Evolutionary conservation across 2,888 invertebrate species (phyloP).

Genomic region (Stenodema calcarata): DNA sequence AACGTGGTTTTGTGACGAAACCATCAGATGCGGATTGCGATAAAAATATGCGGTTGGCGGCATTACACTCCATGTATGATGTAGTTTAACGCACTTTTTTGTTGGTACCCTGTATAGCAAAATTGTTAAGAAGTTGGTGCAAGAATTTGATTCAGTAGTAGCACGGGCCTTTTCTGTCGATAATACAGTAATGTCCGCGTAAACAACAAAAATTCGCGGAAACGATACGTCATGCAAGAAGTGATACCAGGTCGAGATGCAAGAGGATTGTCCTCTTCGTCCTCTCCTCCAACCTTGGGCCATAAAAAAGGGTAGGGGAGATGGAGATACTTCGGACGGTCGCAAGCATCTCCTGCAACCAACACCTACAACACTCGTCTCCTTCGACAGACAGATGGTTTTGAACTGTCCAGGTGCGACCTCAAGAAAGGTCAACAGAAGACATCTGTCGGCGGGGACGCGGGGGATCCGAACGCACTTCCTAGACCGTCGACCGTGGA

Average conservation of each 20-base stretch:
- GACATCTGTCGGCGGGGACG: slow-evolving; percentile 20
- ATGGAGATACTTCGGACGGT: not conserved
- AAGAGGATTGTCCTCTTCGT: not conserved
- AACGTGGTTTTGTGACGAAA: too few relatives aligned
- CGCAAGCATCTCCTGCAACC: not conserved
- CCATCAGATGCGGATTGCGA: too few relatives aligned
- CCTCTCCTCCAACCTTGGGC: not conserved
- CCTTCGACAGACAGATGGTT: slow-evolving; percentile 38
- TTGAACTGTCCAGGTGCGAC: slow-evolving; percentile 40
- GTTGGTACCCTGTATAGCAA: too few relatives aligned
- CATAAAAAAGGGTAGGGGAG: not conserved
- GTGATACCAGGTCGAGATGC: not conserved
- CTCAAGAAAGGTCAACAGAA: slow-evolving; percentile 34
- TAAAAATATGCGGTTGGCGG: too few relatives aligned
- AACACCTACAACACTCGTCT: not conserved
- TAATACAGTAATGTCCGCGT: too few relatives aligned
- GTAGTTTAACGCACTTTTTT: too few relatives aligned
- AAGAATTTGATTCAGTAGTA: too few relatives aligned
- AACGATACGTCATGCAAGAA: too few relatives aligned
- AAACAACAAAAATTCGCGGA: too few relatives aligned
- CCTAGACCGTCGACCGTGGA: not conserved
- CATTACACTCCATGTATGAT: too few relatives aligned
- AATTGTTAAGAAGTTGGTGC: too few relatives aligned
- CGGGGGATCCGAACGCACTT: not conserved
- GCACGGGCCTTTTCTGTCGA: too few relatives aligned